These are phyloP conservation scores for Rallus crepitans DNA, from an alignment of 2,797 vertebrate species.

Conservation along the genomic window DNA sequence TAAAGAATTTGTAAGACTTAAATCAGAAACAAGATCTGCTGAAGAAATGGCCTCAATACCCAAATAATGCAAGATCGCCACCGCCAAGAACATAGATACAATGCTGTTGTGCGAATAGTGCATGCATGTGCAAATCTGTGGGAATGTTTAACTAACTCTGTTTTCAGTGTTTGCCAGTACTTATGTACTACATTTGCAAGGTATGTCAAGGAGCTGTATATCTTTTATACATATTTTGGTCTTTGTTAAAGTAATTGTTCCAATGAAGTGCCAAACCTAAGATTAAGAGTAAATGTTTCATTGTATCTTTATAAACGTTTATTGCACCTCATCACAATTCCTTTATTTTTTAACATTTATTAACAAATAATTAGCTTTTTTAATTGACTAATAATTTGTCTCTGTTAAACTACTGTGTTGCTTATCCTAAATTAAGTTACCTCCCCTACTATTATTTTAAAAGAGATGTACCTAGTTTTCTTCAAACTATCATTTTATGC, in stretches of 20 bases:
- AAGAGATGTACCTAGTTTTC: slow-evolving; percentile 36
- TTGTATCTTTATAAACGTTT: slow-evolving; percentile 84
- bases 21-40: slow-evolving; percentile 90
- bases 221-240: slow-evolving; percentile 90
- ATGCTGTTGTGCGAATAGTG: slow-evolving; percentile 88
- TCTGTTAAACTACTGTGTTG: slow-evolving; percentile 50
- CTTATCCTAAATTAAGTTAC: slow-evolving; percentile 17
- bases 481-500: slow-evolving; percentile 57
- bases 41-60: slow-evolving; percentile 85
- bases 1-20: slow-evolving; percentile 97
- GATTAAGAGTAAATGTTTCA: slow-evolving; percentile 67
- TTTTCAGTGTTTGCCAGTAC: slow-evolving; percentile 95
- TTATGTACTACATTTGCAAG: slow-evolving; percentile 88
- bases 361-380: slow-evolving; percentile 31
- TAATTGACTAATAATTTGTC: slow-evolving; percentile 22
- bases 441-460: background rate
- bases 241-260: slow-evolving; percentile 93
- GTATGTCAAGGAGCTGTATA: slow-evolving; percentile 87
- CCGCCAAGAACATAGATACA: slow-evolving; percentile 66
- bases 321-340: slow-evolving; percentile 48
- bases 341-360: slow-evolving; percentile 33
- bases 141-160: slow-evolving; percentile 94
- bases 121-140: slow-evolving; percentile 96
- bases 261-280: slow-evolving; percentile 99
- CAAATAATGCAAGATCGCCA: slow-evolving; percentile 21